Conservation (phyloP, 2,888 invertebrate genomes). For the Yponomeuta sedellus region DNA sequence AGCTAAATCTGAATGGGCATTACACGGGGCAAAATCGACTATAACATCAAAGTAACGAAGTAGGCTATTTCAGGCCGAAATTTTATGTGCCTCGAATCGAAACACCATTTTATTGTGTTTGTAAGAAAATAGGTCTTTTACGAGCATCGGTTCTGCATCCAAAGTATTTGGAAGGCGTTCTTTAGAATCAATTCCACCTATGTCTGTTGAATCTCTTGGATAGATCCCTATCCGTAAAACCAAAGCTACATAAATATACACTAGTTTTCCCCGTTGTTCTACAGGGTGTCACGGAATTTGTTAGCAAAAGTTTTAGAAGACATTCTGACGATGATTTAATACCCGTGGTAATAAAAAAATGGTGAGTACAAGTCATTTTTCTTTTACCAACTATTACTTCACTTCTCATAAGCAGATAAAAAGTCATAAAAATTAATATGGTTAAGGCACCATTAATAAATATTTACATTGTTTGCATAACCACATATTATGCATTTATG, state of each 20-base stretch:
- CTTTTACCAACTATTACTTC: too few species aligned
- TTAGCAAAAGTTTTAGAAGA: too few species aligned
- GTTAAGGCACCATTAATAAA: too few species aligned
- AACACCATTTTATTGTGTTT: conserved; percentile 7
- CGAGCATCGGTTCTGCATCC: background rate
- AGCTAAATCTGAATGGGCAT: background rate
- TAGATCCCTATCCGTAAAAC: background rate
- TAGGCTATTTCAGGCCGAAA: conserved; percentile 3
- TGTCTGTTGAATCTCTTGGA: background rate
- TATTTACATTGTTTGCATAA: too few species aligned
- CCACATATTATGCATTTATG: too few species aligned
- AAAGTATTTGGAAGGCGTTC: background rate
- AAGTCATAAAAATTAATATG: too few species aligned
- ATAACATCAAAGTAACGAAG: background rate
- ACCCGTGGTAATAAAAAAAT: too few species aligned
- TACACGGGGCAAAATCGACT: background rate
- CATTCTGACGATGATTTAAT: too few species aligned
- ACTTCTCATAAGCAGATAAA: too few species aligned
- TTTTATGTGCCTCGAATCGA: conserved; percentile 16
- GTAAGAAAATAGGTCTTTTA: conserved; percentile 9
- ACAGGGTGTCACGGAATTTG: too few species aligned
- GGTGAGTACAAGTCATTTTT: too few species aligned
- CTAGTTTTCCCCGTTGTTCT: too few species aligned
- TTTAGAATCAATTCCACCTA: background rate
- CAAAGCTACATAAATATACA: background rate